Evolutionary conservation across 2,888 invertebrate genomes (phyloP).

Genomic region (Calliopum simillimum): DNA sequence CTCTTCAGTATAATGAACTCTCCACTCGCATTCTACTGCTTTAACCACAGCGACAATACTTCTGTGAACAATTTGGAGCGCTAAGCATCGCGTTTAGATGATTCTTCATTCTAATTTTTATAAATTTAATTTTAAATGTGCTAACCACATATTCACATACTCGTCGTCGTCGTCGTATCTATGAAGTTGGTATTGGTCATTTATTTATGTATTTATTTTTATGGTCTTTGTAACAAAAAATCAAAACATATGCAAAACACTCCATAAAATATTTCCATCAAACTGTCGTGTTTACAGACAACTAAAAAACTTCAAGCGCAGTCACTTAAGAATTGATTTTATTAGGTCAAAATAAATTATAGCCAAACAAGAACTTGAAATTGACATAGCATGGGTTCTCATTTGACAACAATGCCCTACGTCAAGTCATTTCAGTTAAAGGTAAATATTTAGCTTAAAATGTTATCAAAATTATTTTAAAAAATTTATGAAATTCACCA

Average conservation of each 20-base stretch:
- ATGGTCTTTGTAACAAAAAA: background rate
- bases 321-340: too few relatives aligned
- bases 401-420: too few relatives aligned
- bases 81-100: conserved; percentile 26
- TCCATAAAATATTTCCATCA: background rate
- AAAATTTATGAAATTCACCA: too few relatives aligned
- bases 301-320: too few relatives aligned
- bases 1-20: conserved; percentile 28
- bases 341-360: too few relatives aligned
- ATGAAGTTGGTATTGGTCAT: background rate
- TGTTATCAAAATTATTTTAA: too few relatives aligned
- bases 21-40: background rate
- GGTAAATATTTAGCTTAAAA: too few relatives aligned
- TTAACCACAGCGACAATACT: background rate
- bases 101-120: conserved; percentile 7
- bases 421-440: too few relatives aligned
- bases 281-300: too few relatives aligned
- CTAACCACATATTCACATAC: background rate
- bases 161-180: background rate
- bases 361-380: too few relatives aligned
- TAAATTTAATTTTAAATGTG: conserved; percentile 7
- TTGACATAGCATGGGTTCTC: too few relatives aligned
- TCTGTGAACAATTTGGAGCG: conserved; percentile 26
- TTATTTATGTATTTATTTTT: background rate
- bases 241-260: background rate